Conservation (phyloP, 1,140 invertebrate species). For the Onthophagus taurus region DNA sequence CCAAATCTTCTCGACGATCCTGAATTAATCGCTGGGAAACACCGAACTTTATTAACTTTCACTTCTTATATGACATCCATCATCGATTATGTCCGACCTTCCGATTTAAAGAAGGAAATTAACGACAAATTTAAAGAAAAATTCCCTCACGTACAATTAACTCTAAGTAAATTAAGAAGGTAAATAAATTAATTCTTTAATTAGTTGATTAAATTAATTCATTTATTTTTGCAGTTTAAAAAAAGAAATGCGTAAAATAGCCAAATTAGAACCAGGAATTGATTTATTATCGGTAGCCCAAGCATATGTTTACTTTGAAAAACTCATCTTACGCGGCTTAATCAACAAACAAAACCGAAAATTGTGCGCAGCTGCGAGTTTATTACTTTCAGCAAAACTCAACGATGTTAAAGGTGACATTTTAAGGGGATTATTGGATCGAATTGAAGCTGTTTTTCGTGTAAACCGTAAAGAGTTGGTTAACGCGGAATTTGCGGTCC, state of each 20-base stretch:
- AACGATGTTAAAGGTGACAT: constrained; percentile 91
- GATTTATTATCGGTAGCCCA: constrained; percentile 90
- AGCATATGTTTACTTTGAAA: constrained; percentile 96
- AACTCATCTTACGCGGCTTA: constrained; percentile 82
- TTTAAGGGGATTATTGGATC: constrained; percentile 80
- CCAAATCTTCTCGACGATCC: constrained; percentile 90
- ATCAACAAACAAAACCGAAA: constrained; percentile 95
- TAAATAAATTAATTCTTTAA: constrained; percentile 36
- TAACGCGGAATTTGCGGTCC: constrained; percentile 84
- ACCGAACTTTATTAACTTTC: constrained; percentile 88
- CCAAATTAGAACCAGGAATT: constrained; percentile 72
- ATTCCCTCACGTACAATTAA: constrained; percentile 90
- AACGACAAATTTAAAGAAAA: constrained; percentile 96
- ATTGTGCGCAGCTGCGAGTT: constrained; percentile 87
- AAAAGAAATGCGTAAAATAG: constrained; percentile 90
- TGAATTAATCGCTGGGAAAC: constrained; percentile 89
- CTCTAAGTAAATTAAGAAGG: constrained; percentile 94
- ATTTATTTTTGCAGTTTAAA: constrained; percentile 61
- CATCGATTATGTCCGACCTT: constrained; percentile 92
- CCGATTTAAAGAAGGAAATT: constrained; percentile 94
- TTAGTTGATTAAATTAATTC: too few species aligned
- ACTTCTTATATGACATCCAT: constrained; percentile 93
- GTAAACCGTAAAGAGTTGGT: constrained; percentile 86
- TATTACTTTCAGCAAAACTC: constrained; percentile 88
- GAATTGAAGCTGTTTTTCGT: constrained; percentile 82